Percentiles rank a stretch among this genome's conserved stretches.
phyloP scores from a whole-genome alignment of 1,140 invertebrate species.

The Bathynomus jamesi region DNA sequence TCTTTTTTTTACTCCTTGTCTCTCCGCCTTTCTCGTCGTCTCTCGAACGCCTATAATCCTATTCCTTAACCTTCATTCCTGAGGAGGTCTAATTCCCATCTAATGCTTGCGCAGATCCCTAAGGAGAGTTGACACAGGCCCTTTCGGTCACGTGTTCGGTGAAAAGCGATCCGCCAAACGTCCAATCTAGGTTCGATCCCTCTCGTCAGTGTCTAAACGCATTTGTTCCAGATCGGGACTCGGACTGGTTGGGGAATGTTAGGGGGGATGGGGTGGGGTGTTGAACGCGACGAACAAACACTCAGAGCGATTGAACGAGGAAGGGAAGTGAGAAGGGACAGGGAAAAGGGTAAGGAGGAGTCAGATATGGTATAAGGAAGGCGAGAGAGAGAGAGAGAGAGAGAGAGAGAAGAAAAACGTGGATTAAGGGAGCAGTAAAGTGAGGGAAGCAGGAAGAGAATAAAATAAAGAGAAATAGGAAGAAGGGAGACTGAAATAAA shows the following conservation, averaged over 20 bases:
- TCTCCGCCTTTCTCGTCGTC: not conserved
- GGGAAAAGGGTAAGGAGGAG: not conserved
- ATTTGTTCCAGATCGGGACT: not conserved
- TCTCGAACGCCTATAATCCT: not conserved
- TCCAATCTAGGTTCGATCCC: not conserved
- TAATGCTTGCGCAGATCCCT: too few relatives aligned
- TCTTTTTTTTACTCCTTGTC: not conserved
- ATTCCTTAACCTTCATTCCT: not conserved
- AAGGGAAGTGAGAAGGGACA: not conserved
- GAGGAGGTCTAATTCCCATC: too few relatives aligned
- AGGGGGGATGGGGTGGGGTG: not conserved
- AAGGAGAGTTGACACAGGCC: not conserved
- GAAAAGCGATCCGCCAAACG: not conserved
- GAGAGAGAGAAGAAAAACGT: not conserved
- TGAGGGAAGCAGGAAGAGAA: not conserved
- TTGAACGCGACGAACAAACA: too few relatives aligned
- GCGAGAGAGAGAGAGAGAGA: not conserved
- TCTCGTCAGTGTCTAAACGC: not conserved
- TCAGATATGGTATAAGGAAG: not conserved
- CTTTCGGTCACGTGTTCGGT: not conserved
- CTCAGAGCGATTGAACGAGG: not conserved
- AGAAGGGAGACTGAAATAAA: not conserved
- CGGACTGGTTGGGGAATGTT: not conserved
- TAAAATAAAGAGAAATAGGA: not conserved
- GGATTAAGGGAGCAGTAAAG: not conserved